phyloP scores from a whole-genome alignment of 2,888 invertebrate species.

The Cactoblastis cactorum region DNA sequence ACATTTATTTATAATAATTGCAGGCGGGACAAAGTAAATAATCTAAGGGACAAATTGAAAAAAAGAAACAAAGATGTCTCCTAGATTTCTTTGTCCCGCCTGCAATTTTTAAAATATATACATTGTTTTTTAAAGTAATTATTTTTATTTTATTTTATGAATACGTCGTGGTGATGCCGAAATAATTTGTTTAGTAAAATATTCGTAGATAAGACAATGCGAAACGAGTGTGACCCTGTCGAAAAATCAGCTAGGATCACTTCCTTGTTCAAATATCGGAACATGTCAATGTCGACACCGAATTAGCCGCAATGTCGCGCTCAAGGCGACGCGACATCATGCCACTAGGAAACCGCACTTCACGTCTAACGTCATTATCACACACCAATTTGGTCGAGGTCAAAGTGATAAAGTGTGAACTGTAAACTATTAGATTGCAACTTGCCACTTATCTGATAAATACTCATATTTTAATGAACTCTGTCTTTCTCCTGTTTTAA shows the following conservation, averaged over 20 bases:
- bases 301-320: slow-evolving; percentile 69
- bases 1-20: no score
- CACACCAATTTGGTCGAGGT: slow-evolving; percentile 31
- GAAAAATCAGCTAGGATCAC: slow-evolving; percentile 43
- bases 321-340: slow-evolving; percentile 51
- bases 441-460: no score
- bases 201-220: slow-evolving; percentile 11
- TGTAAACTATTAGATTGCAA: not conserved
- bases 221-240: slow-evolving; percentile 35
- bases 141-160: not conserved
- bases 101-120: no score
- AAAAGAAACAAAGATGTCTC: no score
- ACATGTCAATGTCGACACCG: slow-evolving; percentile 69
- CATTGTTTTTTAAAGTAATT: no score
- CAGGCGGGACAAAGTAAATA: no score
- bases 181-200: slow-evolving; percentile 17
- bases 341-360: slow-evolving; percentile 50
- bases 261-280: slow-evolving; percentile 69
- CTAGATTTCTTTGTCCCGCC: no score
- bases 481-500: no score
- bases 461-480: no score
- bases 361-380: slow-evolving; percentile 30
- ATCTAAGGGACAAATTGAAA: no score
- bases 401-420: slow-evolving; percentile 11
- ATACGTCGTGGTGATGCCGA: not conserved